These are phyloP conservation scores for Nomada goodeniana DNA, from an alignment of 2,888 invertebrate genomes.

Conservation along the genomic window DNA sequence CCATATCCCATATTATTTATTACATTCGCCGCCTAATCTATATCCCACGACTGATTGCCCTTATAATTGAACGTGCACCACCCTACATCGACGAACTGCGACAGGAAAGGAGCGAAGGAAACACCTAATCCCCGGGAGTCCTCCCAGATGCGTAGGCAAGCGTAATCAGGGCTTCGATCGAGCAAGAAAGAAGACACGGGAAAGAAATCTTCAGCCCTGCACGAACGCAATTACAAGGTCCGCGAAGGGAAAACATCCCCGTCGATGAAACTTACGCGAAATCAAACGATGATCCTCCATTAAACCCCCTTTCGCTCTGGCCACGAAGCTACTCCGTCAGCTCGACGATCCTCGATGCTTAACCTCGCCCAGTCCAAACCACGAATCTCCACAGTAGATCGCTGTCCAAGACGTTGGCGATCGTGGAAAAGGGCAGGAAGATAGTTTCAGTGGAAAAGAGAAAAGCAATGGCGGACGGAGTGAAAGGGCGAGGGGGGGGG, in stretches of 20 bases:
- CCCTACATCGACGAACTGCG: background rate
- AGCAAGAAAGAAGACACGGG: background rate
- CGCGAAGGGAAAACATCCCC: background rate
- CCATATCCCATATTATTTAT: background rate
- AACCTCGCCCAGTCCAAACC: constrained; percentile 53
- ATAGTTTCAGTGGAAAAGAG: background rate
- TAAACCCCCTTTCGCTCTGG: constrained; percentile 63
- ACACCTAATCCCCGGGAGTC: background rate
- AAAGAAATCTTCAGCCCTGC: background rate
- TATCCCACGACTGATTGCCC: background rate
- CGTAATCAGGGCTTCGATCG: constrained; percentile 16
- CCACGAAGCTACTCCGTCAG: constrained; percentile 62
- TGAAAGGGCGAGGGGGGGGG: constrained; percentile 11
- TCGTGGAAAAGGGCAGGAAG: constrained; percentile 21
- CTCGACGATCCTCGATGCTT: constrained; percentile 69
- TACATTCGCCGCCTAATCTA: background rate
- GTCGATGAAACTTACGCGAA: constrained; percentile 53
- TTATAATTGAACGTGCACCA: background rate
- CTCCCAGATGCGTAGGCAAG: background rate
- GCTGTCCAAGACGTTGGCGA: constrained; percentile 55
- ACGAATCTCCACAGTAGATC: constrained; percentile 33
- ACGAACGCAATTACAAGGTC: constrained; percentile 43
- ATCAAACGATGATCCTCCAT: constrained; percentile 71
- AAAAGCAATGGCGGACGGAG: background rate
- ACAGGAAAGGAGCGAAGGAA: background rate